Base-by-base conservation (phyloP, 1,140 invertebrate genomes). In the Rhagoletis pomonella region DNA sequence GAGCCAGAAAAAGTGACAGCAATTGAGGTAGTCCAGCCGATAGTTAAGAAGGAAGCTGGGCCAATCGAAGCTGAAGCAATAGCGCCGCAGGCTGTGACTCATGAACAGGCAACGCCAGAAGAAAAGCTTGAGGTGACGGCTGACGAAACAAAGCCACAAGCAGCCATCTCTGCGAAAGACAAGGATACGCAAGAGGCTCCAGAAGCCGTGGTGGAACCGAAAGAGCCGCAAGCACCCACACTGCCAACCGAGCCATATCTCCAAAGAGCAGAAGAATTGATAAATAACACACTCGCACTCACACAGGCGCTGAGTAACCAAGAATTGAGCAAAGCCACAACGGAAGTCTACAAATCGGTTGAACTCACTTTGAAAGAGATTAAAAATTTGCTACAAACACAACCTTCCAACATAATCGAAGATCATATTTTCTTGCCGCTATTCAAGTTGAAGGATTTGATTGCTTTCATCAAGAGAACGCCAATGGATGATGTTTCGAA, bases 401-500 rank as follows among this genome's bases (percentile, higher is more conserved):
- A 62, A 59, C 62, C 64, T 19, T 29, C 81, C 7, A 85, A 65
- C 85, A 29, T 44, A 4, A 87, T 90, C 10, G 87, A 90, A 87
- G 89, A 90, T 88, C 62, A 67, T 9, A 69, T 89, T 65, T 88
- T 89, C 55, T 65, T 88, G 19, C 88, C 59, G 19, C 64, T 89
- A 10, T 85, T 89, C 85, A 90, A 89, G 86, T 86, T 88, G 42
- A 88, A 88, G 65, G 86, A 88, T 62, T 67, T 89, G 29, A 17
- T 88, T 44, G 47, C 87, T 47, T 77, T 87, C 65, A 87, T 86
- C 73, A 86, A 89, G 88, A 81, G 59, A 87, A 85, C 12, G 88
- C 89, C 65, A 86, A 67, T 58, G 29, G 65, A 60, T 65, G 7
- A 44, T 14, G 3, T 29, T 9, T 7, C 17, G 47, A 55, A 81